Evolutionary conservation across 2,888 invertebrate species (phyloP), one percentile per base, ranked within the genome.

Genomic region (Rotaria magnacalcarata): DNA sequence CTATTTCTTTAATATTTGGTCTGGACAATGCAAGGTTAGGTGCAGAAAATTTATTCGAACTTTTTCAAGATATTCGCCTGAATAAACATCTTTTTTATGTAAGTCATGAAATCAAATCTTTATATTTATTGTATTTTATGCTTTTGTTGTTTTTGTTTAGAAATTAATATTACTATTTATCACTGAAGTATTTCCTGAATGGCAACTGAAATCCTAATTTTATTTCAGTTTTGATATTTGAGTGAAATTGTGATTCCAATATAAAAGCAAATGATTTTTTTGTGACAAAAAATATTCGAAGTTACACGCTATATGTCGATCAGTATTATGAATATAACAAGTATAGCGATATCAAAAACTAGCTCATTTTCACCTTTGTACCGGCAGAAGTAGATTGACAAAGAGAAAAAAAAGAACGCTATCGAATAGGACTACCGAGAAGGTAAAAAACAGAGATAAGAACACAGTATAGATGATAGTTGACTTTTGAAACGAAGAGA

Each of bases 31-130:
- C 95, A 50, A 94, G 94, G 88, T 93, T 94, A 88, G 96, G 96
- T 84, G 94, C 95, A 0, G 93, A 94, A 88, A 96, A 96, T 91
- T 94, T 96, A 87, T 96, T 96, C 91, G 94, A 95, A 90, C 94
- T 95, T 85, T 92, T 96, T 88, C 96, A 96, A 91, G 94, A 95
- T 91, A 93, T 94, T 87, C 93, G 93, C 89, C 94, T 95, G 89
- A 96, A 96, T 91, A 96, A 96, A 90, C 96, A 96, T 90, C 92
- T 96, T 75, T 94, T 95, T 92, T 96, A 96, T 92, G 96, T 95
- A 91, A 94, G 95, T n/a, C 34, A n/a, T 43, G 1, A 47, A n/a
- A 47, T 21, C 4, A 41, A 1, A n/a, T 3, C 0, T 24, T 80
- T 6, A 34, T 27, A 7, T 7, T 14, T 80, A 47, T 47, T 47